A percentile compares a stretch with the other conserved stretches of the same genome.
Conservation (phyloP, 2,797 vertebrate species). For the Gymnothorax reevesii region DNA sequence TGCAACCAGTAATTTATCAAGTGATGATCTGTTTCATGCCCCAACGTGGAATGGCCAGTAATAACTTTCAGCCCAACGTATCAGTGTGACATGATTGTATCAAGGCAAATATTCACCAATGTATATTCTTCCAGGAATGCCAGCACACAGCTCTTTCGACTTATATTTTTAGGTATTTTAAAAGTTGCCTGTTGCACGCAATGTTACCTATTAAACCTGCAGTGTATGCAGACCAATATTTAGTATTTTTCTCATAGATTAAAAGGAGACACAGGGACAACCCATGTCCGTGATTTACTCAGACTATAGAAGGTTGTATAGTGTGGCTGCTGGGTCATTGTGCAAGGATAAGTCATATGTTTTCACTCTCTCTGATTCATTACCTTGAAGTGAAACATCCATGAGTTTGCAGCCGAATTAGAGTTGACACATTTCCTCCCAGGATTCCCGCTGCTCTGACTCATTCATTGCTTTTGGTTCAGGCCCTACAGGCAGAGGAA, state of each 20-base stretch:
- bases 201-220: background rate
- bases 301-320: conserved; percentile 36
- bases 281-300: background rate
- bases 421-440: conserved; percentile 68
- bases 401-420: conserved; percentile 59
- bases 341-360: conserved; percentile 47
- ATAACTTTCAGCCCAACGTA: background rate
- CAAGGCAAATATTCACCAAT: background rate
- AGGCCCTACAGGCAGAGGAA: background rate
- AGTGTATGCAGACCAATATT: background rate
- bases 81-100: background rate
- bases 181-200: background rate
- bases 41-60: background rate
- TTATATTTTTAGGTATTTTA: background rate
- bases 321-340: conserved; percentile 53
- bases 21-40: background rate
- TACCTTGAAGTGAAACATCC: conserved; percentile 59
- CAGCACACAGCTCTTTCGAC: background rate
- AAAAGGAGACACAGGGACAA: background rate
- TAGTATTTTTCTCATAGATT: background rate
- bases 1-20: background rate
- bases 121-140: background rate
- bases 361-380: conserved; percentile 55
- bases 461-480: conserved; percentile 46
- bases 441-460: conserved; percentile 55